Evolutionary conservation across 2,113 vertebrate species (phyloP), one percentile per base, ranked within the genome.

Genomic region (Pavo muticus): DNA sequence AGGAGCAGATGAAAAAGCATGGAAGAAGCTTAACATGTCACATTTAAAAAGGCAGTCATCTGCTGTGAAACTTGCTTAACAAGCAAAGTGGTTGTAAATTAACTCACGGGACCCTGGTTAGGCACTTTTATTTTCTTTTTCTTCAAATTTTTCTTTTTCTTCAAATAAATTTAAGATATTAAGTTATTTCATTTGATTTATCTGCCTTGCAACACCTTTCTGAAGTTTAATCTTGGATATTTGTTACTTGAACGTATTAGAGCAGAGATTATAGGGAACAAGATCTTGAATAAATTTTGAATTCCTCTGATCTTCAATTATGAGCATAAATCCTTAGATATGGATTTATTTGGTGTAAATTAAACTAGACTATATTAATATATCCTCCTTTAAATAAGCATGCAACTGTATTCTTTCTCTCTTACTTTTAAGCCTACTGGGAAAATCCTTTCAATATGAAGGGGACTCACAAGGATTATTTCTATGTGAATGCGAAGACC

Each of bases 401-500:
- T 74, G 79, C 16, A 3, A 30, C 57, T 78, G 25, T 37, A 42
- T 92, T 70, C 94, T 72, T 92, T 93, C 24, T 95, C 32, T 96
- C 82, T 94, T 56, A 68, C 6, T 96, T 96, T 96, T 91, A 93
- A 97, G 96, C 87, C 27, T 98, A 98, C 84, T 99, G 98, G 98
- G 95, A 97, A 95, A 98, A 97, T 83, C 98, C 97, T 91, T 99
- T 99, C 64, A 40, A 97, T 44, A 76, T 67, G 14, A 95, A 94
- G 40, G 35, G 59, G 3, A 99, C 98, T 10, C 21, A 42, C 39
- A 98, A 98, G 83, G 95, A 91, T 57, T 94, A 93, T 63, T 97
- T 95, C 72, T 75, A 92, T 32, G 73, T 96, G 47, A 90, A 91
- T 69, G 60, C 3, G 1, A 93, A 88, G 21, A 95, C 71, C 10